Conservation (phyloP, 1,140 invertebrate species). For the Meloidogyne floridensis region DNA sequence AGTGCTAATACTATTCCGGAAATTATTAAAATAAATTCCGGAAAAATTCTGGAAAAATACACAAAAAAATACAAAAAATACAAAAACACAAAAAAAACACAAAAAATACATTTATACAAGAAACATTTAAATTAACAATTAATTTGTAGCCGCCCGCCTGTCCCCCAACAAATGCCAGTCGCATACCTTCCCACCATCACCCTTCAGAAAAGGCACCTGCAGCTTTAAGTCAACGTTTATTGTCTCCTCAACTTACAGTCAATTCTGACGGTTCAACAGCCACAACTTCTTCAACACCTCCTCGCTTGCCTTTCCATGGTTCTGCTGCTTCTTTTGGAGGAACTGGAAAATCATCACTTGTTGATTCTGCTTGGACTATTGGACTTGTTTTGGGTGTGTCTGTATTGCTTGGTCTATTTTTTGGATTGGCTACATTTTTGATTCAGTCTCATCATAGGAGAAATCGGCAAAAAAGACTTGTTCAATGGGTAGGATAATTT, state of each 20-base stretch:
- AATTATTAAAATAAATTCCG: no score
- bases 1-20: no score
- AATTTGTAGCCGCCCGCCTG: constrained; percentile 12
- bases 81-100: no score
- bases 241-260: neutral
- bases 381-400: constrained; percentile 16
- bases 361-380: neutral
- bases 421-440: constrained; percentile 19
- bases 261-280: neutral
- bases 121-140: no score
- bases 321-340: neutral
- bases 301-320: constrained; percentile 1
- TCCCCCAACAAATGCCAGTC: neutral
- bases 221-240: neutral
- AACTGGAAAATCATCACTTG: neutral
- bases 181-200: constrained; percentile 5
- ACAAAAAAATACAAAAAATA: no score
- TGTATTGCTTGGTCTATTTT: constrained; percentile 11
- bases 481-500: constrained; percentile 19
- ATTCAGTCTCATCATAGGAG: neutral
- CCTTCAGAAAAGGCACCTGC: constrained; percentile 19
- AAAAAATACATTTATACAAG: no score
- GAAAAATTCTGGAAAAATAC: no score
- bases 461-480: constrained; percentile 15
- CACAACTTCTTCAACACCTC: neutral